Evolutionary conservation across 2,113 vertebrate species (phyloP), one percentile per base, ranked within the genome.

Genomic region (Peromyscus maniculatus): DNA sequence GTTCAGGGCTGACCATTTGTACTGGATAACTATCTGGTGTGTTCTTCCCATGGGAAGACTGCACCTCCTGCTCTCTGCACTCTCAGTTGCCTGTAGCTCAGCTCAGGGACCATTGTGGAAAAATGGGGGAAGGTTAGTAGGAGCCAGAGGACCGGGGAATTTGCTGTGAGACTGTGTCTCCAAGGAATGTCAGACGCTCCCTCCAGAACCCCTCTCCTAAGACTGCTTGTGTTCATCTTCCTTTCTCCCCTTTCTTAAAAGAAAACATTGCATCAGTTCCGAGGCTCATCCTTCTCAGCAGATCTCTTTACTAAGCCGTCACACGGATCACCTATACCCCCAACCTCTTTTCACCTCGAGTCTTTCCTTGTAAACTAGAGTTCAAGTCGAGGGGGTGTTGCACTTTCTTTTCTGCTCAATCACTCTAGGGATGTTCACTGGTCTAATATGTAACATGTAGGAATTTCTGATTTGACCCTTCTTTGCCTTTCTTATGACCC

Each of bases 311-410:
- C 0, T 93, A 82, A 91, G 52, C 39, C 39, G 28, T 7, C 36
- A 82, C 36, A n/a, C 67, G n/a, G 19, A 36, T 77, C 91, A 28
- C 36, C 49, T 16, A 9, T 49, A 69, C 39, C 46, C 87, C 24
- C 9, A 62, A 8, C 69, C 62, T 86, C 57, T 28, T 64, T 43
- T 59, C 62, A 89, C 66, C 59, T 96, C 1, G 39, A 59, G 4
- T 77, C 39, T 19, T 67, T 86, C 24, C 57, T 46, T 91, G 33
- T 96, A 83, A 93, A 26, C 11, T 83, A 28, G 39, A 88, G 33
- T 84, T 90, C 86, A 24, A 66, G 26, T 64, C 57, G 77, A 84
- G 49, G 36, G 93, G 31, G 69, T 87, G 66, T 31, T 49, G 62
- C 49, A 36, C n/a, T 87, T 91, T 71, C 17, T 69, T 64, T 59